Conservation (phyloP, 2,113 vertebrate genomes). For the Beaufortia kweichowensis region DNA sequence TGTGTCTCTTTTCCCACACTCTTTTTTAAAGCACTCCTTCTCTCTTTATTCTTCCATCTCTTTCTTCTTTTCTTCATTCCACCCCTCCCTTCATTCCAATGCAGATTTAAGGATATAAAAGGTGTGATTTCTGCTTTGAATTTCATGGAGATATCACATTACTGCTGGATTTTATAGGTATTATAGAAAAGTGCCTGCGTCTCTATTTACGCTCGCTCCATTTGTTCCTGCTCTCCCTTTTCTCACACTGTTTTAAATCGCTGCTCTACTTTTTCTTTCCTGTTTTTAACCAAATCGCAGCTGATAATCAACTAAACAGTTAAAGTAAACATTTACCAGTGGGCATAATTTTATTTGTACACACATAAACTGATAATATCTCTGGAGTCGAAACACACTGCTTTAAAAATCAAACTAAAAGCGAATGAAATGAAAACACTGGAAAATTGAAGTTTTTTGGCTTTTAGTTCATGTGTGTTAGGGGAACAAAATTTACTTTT, state of each 20-base stretch:
- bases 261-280: background rate
- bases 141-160: slow-evolving; percentile 47
- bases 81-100: slow-evolving; percentile 29
- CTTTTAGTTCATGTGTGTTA: no score
- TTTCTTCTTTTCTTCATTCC: slow-evolving; percentile 3
- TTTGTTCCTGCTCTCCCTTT: background rate
- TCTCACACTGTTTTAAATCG: background rate
- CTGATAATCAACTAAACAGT: slow-evolving; percentile 12
- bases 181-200: slow-evolving; percentile 33
- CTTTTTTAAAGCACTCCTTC: slow-evolving; percentile 13
- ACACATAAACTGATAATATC: slow-evolving; percentile 22
- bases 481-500: no score
- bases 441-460: no score
- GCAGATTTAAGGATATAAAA: slow-evolving; percentile 26
- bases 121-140: slow-evolving; percentile 34
- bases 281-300: slow-evolving; percentile 11
- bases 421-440: no score
- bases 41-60: slow-evolving; percentile 22
- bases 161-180: slow-evolving; percentile 34
- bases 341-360: slow-evolving; percentile 29
- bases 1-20: slow-evolving; percentile 45
- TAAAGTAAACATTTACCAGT: slow-evolving; percentile 33
- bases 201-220: slow-evolving; percentile 5
- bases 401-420: slow-evolving; percentile 36
- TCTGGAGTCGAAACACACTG: slow-evolving; percentile 22